phyloP scores from a whole-genome alignment of 37 sponge, comb jelly and placozoan genomes.

The Crambe crambe region DNA sequence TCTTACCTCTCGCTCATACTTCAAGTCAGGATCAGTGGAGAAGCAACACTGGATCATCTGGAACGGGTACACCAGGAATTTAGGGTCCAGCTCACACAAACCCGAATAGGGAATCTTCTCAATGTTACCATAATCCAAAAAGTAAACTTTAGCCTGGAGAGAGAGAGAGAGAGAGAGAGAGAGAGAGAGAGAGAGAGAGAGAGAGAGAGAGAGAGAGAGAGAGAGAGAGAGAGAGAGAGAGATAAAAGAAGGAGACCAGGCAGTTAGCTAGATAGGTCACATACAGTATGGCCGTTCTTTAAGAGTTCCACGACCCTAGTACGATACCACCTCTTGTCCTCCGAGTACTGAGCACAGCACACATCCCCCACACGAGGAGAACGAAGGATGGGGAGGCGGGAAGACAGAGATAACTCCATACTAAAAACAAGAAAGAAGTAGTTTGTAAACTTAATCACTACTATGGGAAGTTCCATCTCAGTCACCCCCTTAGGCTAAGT shows the following conservation, averaged over 20 bases:
- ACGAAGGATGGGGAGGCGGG: neutral
- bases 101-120: neutral
- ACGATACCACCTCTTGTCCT: slow-evolving; percentile 16
- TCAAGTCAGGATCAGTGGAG: neutral
- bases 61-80: slow-evolving; percentile 26
- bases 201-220: no score
- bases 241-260: neutral
- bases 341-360: neutral
- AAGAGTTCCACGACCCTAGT: neutral
- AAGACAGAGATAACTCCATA: neutral
- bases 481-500: neutral
- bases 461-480: neutral
- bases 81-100: neutral
- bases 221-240: no score
- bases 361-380: neutral
- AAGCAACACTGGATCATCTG: slow-evolving; percentile 40
- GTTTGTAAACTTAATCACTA: neutral
- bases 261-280: neutral
- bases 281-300: no score
- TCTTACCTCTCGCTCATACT: slow-evolving; percentile 18
- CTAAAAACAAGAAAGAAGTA: neutral
- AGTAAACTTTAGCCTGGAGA: slow-evolving; percentile 16
- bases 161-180: neutral
- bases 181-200: neutral
- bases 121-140: slow-evolving; percentile 21